Evolutionary conservation across 2,113 vertebrate species (phyloP).

Genomic region (Heliornis fulica): DNA sequence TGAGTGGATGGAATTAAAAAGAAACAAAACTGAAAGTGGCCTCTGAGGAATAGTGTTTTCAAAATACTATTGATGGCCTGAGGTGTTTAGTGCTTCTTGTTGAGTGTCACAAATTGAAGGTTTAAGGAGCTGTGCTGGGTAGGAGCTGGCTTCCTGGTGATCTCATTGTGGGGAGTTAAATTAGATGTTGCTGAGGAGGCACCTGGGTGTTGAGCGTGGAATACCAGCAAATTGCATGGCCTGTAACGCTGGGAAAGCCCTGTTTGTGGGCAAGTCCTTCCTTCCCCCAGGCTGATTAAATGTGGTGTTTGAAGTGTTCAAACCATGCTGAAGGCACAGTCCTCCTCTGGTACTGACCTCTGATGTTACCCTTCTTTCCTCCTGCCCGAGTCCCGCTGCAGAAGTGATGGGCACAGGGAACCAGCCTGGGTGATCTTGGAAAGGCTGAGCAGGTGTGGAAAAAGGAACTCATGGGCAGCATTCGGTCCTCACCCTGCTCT

Average conservation of each 20-base stretch:
- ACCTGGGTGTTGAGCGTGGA: not conserved
- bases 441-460: not conserved
- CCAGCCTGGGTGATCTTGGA: not conserved
- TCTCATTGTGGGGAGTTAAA: not conserved
- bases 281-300: not conserved
- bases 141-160: not conserved
- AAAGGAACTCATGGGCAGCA: not conserved
- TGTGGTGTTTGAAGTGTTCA: not conserved
- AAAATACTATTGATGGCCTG: not conserved
- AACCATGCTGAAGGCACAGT: not conserved
- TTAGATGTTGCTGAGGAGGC: not conserved
- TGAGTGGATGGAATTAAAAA: not conserved
- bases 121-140: not conserved
- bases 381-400: not conserved
- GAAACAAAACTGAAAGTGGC: not conserved
- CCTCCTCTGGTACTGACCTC: not conserved
- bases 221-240: not conserved
- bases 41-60: not conserved
- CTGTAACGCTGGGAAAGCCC: not conserved
- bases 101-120: not conserved
- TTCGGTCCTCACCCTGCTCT: accelerated
- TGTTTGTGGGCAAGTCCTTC: not conserved
- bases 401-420: not conserved
- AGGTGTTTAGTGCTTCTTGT: not conserved
- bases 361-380: not conserved